phyloP scores from a whole-genome alignment of 2,888 invertebrate genomes.

The Stenichneumon culpator region DNA sequence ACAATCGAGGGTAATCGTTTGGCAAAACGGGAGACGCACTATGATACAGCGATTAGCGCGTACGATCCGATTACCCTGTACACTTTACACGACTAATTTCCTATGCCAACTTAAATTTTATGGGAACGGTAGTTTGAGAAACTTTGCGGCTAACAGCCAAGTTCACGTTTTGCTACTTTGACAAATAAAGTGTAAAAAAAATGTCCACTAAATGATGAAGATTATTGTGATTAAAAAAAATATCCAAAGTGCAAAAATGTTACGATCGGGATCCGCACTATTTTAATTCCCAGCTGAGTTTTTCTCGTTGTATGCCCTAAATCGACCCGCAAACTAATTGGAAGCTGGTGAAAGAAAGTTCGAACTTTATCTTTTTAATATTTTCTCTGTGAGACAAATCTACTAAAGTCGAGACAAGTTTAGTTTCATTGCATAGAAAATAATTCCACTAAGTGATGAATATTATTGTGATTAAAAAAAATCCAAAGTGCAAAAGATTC shows the following conservation, averaged over 20 bases:
- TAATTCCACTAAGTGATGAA: too few species aligned
- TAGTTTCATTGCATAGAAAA: neutral
- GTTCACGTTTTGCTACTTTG: neutral
- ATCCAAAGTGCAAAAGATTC: too few species aligned
- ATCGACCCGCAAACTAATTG: conserved; percentile 50
- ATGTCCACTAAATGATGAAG: too few species aligned
- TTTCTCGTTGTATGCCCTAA: neutral
- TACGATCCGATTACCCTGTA: conserved; percentile 48
- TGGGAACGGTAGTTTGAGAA: conserved; percentile 28
- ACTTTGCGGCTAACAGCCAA: conserved; percentile 28
- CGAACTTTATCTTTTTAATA: conserved; percentile 26
- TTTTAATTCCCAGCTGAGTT: too few species aligned
- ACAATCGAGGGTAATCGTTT: conserved; percentile 48
- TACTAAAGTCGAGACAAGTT: conserved; percentile 14
- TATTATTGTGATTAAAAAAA: too few species aligned
- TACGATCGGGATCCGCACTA: too few species aligned
- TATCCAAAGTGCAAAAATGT: too few species aligned
- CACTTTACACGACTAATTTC: conserved; percentile 56
- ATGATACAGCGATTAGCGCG: conserved; percentile 53
- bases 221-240: too few species aligned
- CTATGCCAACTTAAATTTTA: conserved; percentile 48
- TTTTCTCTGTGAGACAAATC: conserved; percentile 23
- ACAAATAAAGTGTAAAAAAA: neutral
- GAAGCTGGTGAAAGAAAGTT: conserved; percentile 6
- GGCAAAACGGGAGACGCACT: conserved; percentile 37